These are phyloP conservation scores for Hippolais icterina DNA, from an alignment of 2,113 vertebrate species.

Conservation along the genomic window DNA sequence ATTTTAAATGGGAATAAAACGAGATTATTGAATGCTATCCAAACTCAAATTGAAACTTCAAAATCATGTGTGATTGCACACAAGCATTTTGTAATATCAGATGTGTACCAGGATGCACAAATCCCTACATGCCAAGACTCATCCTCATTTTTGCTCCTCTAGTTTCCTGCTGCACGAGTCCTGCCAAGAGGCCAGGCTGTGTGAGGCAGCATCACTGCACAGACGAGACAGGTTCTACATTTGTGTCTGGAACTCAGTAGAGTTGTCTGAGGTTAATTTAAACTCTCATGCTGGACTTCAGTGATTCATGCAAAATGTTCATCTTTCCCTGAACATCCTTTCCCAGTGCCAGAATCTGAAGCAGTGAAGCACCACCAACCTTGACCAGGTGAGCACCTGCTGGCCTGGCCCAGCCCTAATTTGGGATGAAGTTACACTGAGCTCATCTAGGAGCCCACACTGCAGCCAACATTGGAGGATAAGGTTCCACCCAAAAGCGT, in stretches of 20 bases:
- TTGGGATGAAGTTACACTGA: not conserved
- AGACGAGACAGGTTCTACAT: not conserved
- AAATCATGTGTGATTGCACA: not conserved
- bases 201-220: not conserved
- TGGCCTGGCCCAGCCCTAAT: not conserved
- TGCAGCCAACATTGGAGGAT: accelerated
- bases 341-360: not conserved
- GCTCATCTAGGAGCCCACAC: not conserved
- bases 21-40: conserved; percentile 59
- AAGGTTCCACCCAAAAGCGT: not conserved
- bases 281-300: accelerated
- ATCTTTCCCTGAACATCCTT: not conserved
- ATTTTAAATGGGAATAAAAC: conserved; percentile 60
- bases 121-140: not conserved
- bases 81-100: not conserved
- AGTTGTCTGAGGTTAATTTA: not conserved
- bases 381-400: not conserved
- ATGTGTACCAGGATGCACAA: not conserved
- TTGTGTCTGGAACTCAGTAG: not conserved
- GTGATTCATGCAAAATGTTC: too few species aligned
- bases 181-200: not conserved
- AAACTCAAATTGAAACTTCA: conserved; percentile 44
- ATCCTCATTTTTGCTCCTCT: not conserved
- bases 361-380: accelerated
- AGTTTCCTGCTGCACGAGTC: not conserved